A percentile compares a stretch with the other conserved stretches of the same genome.
Conservation (phyloP, 2,888 invertebrate species). For the Chloroclystis v-ata region DNA sequence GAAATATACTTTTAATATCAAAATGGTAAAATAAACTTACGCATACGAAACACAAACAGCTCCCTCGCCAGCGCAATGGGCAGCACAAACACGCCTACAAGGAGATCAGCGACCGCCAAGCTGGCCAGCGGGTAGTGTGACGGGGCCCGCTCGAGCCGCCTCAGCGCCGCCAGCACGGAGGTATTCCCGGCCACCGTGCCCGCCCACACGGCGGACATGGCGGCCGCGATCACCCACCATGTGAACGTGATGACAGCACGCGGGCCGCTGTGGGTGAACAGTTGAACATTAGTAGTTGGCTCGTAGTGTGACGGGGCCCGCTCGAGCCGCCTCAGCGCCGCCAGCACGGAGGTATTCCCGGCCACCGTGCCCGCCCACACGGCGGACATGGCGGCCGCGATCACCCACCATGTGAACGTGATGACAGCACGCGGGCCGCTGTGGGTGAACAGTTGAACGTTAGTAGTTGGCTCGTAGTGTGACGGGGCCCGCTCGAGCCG, state of each 20-base stretch:
- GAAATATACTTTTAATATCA: too few relatives aligned
- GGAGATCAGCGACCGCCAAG: conserved; percentile 81
- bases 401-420: conserved; percentile 38
- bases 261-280: not conserved
- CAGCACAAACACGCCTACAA: conserved; percentile 76
- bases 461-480: conserved; percentile 81
- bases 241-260: conserved; percentile 22
- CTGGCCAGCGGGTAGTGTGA: conserved; percentile 84
- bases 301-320: conserved; percentile 81
- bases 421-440: not conserved
- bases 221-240: conserved; percentile 41
- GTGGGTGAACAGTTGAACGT: not conserved
- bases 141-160: conserved; percentile 59
- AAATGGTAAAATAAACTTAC: conserved; percentile 40
- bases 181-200: conserved; percentile 52
- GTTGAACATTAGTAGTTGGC: conserved; percentile 32
- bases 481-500: conserved; percentile 70
- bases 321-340: conserved; percentile 46
- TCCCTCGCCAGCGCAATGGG: conserved; percentile 78
- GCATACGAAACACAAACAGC: conserved; percentile 67
- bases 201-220: conserved; percentile 42
- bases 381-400: conserved; percentile 43
- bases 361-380: conserved; percentile 44
- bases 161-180: conserved; percentile 52
- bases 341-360: conserved; percentile 56